Evolutionary conservation across 2,888 invertebrate genomes (phyloP), one percentile per base, ranked within the genome.

Genomic region (Drosophila eohydei): DNA sequence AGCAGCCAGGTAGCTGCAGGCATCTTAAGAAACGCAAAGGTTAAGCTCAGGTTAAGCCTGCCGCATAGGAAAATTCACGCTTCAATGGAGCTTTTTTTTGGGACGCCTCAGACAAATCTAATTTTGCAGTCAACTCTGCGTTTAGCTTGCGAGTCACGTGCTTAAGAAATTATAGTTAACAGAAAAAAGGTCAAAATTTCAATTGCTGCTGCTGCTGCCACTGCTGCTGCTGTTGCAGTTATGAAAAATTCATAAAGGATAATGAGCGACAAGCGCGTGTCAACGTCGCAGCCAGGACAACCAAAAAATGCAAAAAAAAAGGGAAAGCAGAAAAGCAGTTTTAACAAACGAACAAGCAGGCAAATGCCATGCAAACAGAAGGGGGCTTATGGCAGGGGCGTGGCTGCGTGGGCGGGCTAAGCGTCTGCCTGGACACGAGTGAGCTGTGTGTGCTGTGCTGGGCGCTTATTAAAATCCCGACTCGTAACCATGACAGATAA

Each of bases 231-330:
- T 68, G 52, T 46, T 83, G 88, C 89, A 89, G 83, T 59, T 85
- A 91, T 91, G 85, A 91, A 91, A 91, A 90, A 91, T 91, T 91
- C 90, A 91, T 91, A 88, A 83, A 90, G 91, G 80, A 90, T 90
- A 91, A 91, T 91, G 90, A 91, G 91, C 90, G 91, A 86, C 77
- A 80, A 83, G 85, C 80, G 82, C 87, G 81, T 88, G 90, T 90
- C 91, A 87, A 81, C 78, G 83, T 80, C 74, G 80, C 58, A 32
- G 79, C 51, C 76, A 67, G 67, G 67, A 59, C 59, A 60, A 57
- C 59, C 61, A 44, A 58, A 81, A 62, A 2, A 16, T 5, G 2
- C 4, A 7, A 9, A n/a, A 28, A 28, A 9, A 40, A 8, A 14
- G 6, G 2, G 80, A 74, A 14, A 14, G 36, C 2, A 36, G 36